phyloP scores from a whole-genome alignment of 1,140 invertebrate genomes.

The Drosophila nebulosa region DNA sequence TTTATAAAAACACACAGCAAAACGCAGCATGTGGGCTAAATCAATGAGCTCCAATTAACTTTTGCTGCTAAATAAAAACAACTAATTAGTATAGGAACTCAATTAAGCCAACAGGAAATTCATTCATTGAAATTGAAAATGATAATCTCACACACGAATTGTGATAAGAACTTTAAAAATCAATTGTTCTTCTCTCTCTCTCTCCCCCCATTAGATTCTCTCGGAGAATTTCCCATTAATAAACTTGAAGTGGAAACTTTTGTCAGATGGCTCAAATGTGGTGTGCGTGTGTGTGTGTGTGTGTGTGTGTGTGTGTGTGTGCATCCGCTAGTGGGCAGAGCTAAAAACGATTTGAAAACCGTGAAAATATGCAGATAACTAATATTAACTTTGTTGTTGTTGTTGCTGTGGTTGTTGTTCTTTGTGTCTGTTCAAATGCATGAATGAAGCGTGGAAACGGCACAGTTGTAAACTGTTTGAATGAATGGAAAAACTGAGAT shows the following conservation, averaged over 20 bases:
- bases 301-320: conserved; percentile 25
- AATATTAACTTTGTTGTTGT: conserved; percentile 61
- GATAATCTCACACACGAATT: not conserved
- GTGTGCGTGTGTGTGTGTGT: conserved; percentile 13
- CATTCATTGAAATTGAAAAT: conserved; percentile 5
- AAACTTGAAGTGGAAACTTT: conserved; percentile 46
- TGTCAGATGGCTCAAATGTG: conserved; percentile 48
- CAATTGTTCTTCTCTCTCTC: not conserved
- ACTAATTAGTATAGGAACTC: not conserved
- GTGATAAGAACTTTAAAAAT: not conserved
- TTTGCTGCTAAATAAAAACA: conserved; percentile 32
- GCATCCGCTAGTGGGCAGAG: conserved; percentile 69
- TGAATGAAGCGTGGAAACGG: conserved; percentile 69
- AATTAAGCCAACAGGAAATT: conserved; percentile 7
- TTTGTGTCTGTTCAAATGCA: conserved; percentile 63
- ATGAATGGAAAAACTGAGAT: not conserved
- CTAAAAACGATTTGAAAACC: conserved; percentile 56
- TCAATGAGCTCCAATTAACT: conserved; percentile 33
- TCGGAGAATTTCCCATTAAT: conserved; percentile 40
- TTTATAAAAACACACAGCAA: conserved; percentile 12
- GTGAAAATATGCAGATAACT: conserved; percentile 79
- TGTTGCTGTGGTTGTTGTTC: conserved; percentile 1
- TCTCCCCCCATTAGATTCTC: conserved; percentile 6
- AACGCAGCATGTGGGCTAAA: conserved; percentile 20
- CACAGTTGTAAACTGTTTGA: conserved; percentile 47